Evolutionary conservation across 2,888 invertebrate species (phyloP), one percentile per base, ranked within the genome.

Genomic region (Dorcus parallelipipedus): DNA sequence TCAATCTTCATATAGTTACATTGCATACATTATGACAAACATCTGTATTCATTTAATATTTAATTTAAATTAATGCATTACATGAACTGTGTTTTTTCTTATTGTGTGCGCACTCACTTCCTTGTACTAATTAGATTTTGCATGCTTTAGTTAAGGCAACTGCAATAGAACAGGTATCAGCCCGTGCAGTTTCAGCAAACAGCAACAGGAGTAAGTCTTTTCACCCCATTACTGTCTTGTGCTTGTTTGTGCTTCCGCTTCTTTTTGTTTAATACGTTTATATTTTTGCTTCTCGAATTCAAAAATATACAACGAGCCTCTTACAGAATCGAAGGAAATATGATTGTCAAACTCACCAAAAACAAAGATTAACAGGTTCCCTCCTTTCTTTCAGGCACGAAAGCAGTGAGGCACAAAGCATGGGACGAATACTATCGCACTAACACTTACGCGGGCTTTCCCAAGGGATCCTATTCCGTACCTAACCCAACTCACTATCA

Each of bases 401-500:
- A 56, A 52, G 52, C 56, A 43, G 52, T 61, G 33, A 51, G 56
- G 47, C 23, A 45, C 43, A 38, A 10, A 9, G 17, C 50, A 17
- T 43, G 52, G 40, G 41, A 53, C 43, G 55, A 52, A n/a, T 65
- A 52, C 52, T 78, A 78, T 68, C 73, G 79, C 65, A 77, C 78
- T 38, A 66, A 72, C 58, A 76, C 70, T 67, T 73, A 73, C 64
- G 70, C 73, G 50, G 78, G 78, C 41, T 70, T 77, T 43, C 79
- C 78, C 7, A 74, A 73, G 56, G 79, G 78, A 49, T 76, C 78
- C 5, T 79, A 76, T 64, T 50, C 64, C 49, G 60, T 71, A 9
- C 78, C 78, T 49, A 78, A 78, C 62, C 79, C 79, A 43, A 67
- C 66, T 38, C 79, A 79, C 62, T 79, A 72, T 69, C 79, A 79